Percentiles rank a stretch among this genome's conserved stretches.
Conservation (phyloP, 1,140 invertebrate genomes). For the Drosophila orena region DNA sequence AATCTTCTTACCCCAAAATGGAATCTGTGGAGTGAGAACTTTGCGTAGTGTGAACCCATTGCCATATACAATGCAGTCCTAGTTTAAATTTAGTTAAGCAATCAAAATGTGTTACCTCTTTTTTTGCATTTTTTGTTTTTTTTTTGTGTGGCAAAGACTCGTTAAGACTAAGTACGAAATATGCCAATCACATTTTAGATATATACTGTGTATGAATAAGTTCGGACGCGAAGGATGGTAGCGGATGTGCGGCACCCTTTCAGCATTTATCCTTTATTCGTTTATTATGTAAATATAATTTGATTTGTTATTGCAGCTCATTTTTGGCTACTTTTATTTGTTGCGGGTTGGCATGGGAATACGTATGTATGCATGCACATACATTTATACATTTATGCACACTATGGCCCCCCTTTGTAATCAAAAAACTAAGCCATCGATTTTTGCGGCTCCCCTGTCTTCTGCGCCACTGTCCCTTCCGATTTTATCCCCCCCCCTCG, state of each 20-base stretch:
- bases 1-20: conserved; percentile 1
- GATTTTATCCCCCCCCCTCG: conserved; percentile 11
- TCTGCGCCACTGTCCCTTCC: background rate
- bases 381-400: background rate
- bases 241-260: conserved; percentile 15
- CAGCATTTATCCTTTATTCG: conserved; percentile 47
- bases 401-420: conserved; percentile 9
- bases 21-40: conserved; percentile 6
- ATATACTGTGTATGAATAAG: conserved; percentile 19
- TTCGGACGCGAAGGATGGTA: background rate
- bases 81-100: conserved; percentile 26
- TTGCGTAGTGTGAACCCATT: conserved; percentile 11
- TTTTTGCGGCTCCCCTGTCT: conserved; percentile 25
- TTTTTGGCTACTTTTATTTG: conserved; percentile 56
- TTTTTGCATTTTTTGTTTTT: background rate
- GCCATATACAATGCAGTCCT: conserved; percentile 18
- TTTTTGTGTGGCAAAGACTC: conserved; percentile 3
- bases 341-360: conserved; percentile 68
- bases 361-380: conserved; percentile 24
- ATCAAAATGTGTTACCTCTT: conserved; percentile 17
- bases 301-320: conserved; percentile 72
- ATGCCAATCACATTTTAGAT: conserved; percentile 31
- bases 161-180: conserved; percentile 10
- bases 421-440: conserved; percentile 57
- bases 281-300: conserved; percentile 79